Conservation (phyloP, 1,140 invertebrate genomes). For the Samia ricini region DNA sequence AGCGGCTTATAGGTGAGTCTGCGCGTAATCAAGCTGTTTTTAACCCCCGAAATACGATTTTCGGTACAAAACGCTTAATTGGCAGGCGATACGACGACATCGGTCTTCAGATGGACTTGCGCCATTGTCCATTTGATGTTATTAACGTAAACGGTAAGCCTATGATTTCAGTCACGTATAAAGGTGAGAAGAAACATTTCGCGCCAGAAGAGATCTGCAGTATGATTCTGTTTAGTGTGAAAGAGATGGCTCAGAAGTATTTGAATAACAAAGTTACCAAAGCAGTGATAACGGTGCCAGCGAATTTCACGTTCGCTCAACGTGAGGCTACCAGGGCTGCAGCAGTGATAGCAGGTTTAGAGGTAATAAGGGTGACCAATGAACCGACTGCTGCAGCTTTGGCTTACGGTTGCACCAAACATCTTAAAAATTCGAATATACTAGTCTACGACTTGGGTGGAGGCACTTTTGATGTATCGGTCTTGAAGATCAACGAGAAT, state of each 20-base stretch:
- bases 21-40: conserved; percentile 66
- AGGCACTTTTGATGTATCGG: conserved; percentile 87
- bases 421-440: conserved; percentile 81
- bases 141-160: conserved; percentile 80
- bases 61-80: conserved; percentile 53
- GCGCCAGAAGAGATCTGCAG: conserved; percentile 83
- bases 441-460: conserved; percentile 82
- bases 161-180: conserved; percentile 78
- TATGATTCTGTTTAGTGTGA: conserved; percentile 80
- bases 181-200: conserved; percentile 78
- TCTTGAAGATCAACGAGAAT: conserved; percentile 86
- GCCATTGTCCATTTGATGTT: conserved; percentile 83
- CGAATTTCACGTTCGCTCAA: conserved; percentile 86
- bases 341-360: conserved; percentile 81
- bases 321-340: conserved; percentile 84
- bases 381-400: conserved; percentile 87
- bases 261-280: conserved; percentile 78
- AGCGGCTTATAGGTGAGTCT: conserved; percentile 83
- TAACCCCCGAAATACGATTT: conserved; percentile 55
- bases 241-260: conserved; percentile 80
- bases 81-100: conserved; percentile 49
- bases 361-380: conserved; percentile 85
- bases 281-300: conserved; percentile 83
- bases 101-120: conserved; percentile 80
- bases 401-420: conserved; percentile 84